phyloP scores from a whole-genome alignment of 2,888 invertebrate genomes.

The Campoletis raptor region DNA sequence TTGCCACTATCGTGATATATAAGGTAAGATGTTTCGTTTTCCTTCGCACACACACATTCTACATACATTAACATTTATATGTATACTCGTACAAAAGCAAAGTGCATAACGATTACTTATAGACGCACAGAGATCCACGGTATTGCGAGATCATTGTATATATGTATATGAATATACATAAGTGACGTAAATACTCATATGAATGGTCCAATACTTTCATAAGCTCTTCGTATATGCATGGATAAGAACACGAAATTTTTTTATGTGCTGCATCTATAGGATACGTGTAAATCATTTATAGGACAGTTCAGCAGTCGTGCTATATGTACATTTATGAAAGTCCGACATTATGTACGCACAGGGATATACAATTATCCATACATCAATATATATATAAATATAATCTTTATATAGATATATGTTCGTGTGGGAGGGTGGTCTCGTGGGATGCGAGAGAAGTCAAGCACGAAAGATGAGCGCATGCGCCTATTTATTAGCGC shows the following conservation, averaged over 20 bases:
- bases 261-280: conserved; percentile 29
- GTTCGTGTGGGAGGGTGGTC: conserved; percentile 30
- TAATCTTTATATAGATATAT: conserved; percentile 11
- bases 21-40: conserved; percentile 26
- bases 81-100: conserved; percentile 7
- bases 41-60: background rate
- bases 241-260: conserved; percentile 7
- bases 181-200: background rate
- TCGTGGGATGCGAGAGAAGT: conserved; percentile 52
- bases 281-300: conserved; percentile 58
- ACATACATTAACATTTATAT: background rate
- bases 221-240: background rate
- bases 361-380: conserved; percentile 20
- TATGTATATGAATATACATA: background rate
- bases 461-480: conserved; percentile 72
- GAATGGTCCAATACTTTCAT: background rate
- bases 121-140: conserved; percentile 53
- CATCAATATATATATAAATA: conserved; percentile 10
- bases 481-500: conserved; percentile 82
- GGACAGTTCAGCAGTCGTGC: conserved; percentile 33
- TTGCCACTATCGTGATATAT: conserved; percentile 39
- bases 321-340: background rate
- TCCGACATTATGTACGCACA: background rate
- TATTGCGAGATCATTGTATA: background rate
- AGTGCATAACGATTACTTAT: conserved; percentile 48